Evolutionary conservation across 2,113 vertebrate species (phyloP), one percentile per base, ranked within the genome.

Genomic region (Sialia sialis): DNA sequence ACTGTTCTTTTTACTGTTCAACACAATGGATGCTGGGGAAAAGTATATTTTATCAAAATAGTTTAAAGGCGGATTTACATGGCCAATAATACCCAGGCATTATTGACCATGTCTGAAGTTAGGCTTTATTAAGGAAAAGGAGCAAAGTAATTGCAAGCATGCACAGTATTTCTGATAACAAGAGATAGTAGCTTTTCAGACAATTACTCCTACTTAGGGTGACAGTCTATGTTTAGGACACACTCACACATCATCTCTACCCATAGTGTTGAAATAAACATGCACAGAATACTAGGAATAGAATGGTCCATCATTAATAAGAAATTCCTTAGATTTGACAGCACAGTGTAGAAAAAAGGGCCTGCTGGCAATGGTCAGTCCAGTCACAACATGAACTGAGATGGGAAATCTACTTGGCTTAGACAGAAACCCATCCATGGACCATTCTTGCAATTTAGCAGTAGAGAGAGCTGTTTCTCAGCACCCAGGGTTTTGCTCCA

Each of bases 261-360:
- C 10, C 46, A 26, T 15, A 51, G 15, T 5, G 34, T 8, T 23
- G 44, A 59, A 59, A 59, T 30, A 60, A 43, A 19, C 8, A 25
- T 51, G 20, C 16, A 22, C 10, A 66, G 39, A 8, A 75, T 56
- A 29, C 9, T 10, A 56, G 52, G 15, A 70, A 25, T 2, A 38
- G 11, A 80, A 34, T 34, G 4, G 9, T 6, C 23, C 20, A n/a
- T 43, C 15, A 38, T 66, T 30, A 60, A 16, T 20, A 46, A n/a
- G 15, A 67, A 87, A 38, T 46, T 83, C 16, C 32, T 55, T 66
- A n/a, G 25, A 38, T 51, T 34, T 60, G 20, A 60, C 18, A 60
- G 16, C 36, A 60, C 32, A 41, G 9, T 0, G 0, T 9, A 49
- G 18, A 51, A 51, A 16, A 41, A 60, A n/a, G 9, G 32, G 5